phyloP scores from a whole-genome alignment of 2,113 vertebrate species.

The Ramphastos sulfuratus region DNA sequence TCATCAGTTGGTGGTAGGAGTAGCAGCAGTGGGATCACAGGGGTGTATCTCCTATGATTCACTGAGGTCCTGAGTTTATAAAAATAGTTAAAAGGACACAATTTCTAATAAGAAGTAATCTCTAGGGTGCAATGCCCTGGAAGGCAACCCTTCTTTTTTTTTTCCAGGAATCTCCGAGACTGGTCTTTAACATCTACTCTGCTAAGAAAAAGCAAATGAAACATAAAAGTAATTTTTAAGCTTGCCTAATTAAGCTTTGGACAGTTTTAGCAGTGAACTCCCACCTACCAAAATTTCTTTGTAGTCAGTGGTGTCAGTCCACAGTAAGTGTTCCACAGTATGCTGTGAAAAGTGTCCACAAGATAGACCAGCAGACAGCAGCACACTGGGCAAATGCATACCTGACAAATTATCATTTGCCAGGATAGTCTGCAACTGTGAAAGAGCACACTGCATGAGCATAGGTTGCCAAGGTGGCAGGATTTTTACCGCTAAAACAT shows the following conservation, averaged over 20 bases:
- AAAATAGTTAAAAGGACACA: constrained; percentile 26
- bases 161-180: background rate
- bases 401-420: background rate
- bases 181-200: background rate
- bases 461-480: background rate
- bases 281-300: background rate
- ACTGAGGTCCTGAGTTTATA: constrained; percentile 7
- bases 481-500: background rate
- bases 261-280: background rate
- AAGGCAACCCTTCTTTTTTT: constrained; percentile 37
- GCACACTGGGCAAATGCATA: background rate
- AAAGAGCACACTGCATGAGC: background rate
- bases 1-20: constrained; percentile 19
- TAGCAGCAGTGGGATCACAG: background rate
- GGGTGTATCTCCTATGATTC: background rate
- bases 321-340: background rate
- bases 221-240: background rate
- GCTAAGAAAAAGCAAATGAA: background rate
- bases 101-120: constrained; percentile 41
- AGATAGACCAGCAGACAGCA: background rate
- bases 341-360: background rate
- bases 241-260: background rate
- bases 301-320: background rate
- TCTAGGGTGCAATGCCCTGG: constrained; percentile 50
- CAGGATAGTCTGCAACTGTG: fast-evolving